A percentile compares a stretch with the other conserved stretches of the same genome.
Evolutionary conservation across 1,140 invertebrate genomes (phyloP).

Genomic region (Phymastichus coffea): DNA sequence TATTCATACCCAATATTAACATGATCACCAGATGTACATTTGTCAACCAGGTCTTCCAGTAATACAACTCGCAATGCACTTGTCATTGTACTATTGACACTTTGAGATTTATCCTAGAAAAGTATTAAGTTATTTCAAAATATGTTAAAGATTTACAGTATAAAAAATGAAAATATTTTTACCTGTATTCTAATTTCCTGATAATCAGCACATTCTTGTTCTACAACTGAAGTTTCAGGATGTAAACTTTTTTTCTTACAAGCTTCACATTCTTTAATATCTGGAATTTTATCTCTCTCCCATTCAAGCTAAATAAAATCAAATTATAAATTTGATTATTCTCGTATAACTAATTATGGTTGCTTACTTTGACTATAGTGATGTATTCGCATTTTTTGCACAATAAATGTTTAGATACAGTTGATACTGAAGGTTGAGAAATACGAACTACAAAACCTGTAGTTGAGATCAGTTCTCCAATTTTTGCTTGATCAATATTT

Average conservation of each 20-base stretch:
- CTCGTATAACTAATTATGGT: background rate
- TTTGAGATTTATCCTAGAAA: conserved; percentile 41
- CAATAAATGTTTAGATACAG: conserved; percentile 70
- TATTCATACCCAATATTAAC: conserved; percentile 72
- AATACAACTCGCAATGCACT: conserved; percentile 62
- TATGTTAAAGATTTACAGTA: conserved; percentile 10
- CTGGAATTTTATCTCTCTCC: conserved; percentile 45
- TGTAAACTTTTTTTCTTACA: conserved; percentile 45
- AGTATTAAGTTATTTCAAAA: background rate
- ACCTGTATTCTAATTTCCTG: conserved; percentile 88
- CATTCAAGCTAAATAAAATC: conserved; percentile 45
- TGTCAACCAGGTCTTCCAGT: conserved; percentile 85
- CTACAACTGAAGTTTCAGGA: conserved; percentile 57
- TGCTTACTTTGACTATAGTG: conserved; percentile 63
- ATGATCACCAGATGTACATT: conserved; percentile 87
- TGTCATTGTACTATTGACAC: conserved; percentile 31
- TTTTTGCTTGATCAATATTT: conserved; percentile 46
- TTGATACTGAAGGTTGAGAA: conserved; percentile 74
- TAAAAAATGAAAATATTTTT: conserved; percentile 25
- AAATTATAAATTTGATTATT: conserved; percentile 2
- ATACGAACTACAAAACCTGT: conserved; percentile 76
- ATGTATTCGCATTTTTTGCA: conserved; percentile 78
- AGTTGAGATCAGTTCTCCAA: conserved; percentile 57
- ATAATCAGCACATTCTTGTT: conserved; percentile 78
- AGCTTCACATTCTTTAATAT: conserved; percentile 41